Evolutionary conservation across 2,113 vertebrate genomes (phyloP), one percentile per base, ranked within the genome.

Genomic region (Hippocampus barbouri): DNA sequence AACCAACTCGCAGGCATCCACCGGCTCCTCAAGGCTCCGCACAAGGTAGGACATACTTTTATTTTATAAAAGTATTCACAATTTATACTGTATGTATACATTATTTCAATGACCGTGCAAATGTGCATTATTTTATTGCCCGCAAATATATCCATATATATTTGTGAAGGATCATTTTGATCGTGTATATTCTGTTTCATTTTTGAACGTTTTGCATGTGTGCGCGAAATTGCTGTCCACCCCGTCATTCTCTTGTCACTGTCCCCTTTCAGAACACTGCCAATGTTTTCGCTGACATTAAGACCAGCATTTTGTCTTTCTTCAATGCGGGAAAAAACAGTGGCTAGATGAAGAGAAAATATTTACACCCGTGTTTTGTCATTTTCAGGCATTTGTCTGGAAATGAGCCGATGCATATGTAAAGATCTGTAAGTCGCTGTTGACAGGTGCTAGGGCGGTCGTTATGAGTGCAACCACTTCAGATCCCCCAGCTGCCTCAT

Each of bases 1-100:
- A 95, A 95, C 75, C 96, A 97, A 89, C 77, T 97, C 68, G 90
- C 95, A 8, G 95, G 93, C 40, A 86, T 97, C 80, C 96, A 98
- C 90, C 86, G 95, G 84, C 94, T 96, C 18, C 93, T 98, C 76
- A 90, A 89, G 83, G 94, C 96, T 40, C 96, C 96, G 1, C 96
- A 98, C 81, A 96, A 97, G 95, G 96, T 98, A 93, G 70, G 68
- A 67, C 18, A 9, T 45, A 45, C 12, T 51, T 51, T 2, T 43
- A 43, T 10, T 43, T 15, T 18, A 14, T 30, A 30, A 30, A 30
- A 30, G 12, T 60, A 30, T 11, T 11, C 10, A 12, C 10, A 57
- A n/a, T 12, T 3, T 57, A 3, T 12, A 23, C 18, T 49, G 15
- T 30, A 30, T 30, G 2, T 30, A 30, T 30, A 30, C 3, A 30